Percentiles rank a stretch among this genome's conserved stretches.
These are phyloP conservation scores for Drosophila baimaii DNA, from an alignment of 1,140 invertebrate genomes.

Conservation along the genomic window DNA sequence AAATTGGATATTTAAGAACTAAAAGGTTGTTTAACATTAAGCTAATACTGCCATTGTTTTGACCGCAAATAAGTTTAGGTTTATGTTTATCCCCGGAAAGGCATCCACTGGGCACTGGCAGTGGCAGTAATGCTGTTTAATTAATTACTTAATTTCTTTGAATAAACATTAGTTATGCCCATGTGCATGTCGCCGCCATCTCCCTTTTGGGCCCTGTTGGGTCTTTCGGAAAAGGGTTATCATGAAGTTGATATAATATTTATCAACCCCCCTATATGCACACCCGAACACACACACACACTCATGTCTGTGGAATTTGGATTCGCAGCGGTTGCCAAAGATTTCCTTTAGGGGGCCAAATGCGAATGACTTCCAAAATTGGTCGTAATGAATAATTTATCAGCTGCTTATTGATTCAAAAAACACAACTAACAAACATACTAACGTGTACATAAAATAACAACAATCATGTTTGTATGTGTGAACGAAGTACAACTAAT, in stretches of 20 bases:
- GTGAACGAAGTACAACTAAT: conserved; percentile 21
- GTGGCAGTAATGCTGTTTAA: conserved; percentile 63
- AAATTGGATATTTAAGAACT: neutral
- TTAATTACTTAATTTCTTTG: conserved; percentile 72
- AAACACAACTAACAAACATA: conserved; percentile 36
- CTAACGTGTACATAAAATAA: neutral
- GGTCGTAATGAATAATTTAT: conserved; percentile 58
- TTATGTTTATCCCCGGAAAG: conserved; percentile 7
- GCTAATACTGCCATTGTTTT: neutral
- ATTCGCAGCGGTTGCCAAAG: conserved; percentile 40
- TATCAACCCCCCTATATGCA: conserved; percentile 25
- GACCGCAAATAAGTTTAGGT: neutral
- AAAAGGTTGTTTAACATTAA: neutral
- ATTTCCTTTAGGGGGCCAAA: conserved; percentile 48
- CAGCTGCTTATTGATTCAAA: conserved; percentile 54
- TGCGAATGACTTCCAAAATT: conserved; percentile 60
- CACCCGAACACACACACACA: conserved; percentile 1
- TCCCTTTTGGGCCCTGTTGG: conserved; percentile 5
- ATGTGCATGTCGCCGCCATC: conserved; percentile 17
- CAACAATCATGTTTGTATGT: neutral
- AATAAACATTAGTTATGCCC: conserved; percentile 64
- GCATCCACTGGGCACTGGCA: neutral
- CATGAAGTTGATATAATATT: conserved; percentile 39
- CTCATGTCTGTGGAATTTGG: conserved; percentile 15
- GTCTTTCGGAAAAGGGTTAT: conserved; percentile 23